Base-by-base conservation (phyloP, 2,113 vertebrate species). In the Bos taurus region DNA sequence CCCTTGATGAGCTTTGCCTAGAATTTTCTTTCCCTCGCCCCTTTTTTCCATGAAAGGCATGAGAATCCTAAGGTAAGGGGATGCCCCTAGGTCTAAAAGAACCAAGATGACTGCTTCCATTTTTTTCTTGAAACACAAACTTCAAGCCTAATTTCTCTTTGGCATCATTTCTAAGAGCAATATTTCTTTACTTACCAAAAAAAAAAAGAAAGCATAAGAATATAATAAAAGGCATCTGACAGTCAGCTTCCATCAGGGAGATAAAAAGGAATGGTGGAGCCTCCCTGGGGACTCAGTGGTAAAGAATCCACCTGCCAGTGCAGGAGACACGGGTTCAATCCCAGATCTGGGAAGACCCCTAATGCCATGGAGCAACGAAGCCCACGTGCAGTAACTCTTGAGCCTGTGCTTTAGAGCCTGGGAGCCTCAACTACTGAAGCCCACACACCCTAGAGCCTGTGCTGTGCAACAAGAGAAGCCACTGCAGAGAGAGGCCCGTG, bases 361-460 rank as follows among this genome's bases (percentile, higher is more conserved):
- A 25, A 13, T 26, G 11, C 71, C 36, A 15, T 2, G 6, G 6
- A 14, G 23, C 36, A 26, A 43, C 0, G 6, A 14, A 77, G 40
- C 23, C 71, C 71, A 43, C 2, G 2, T 23, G 67, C n/a, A 23
- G n/a, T 0, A 10, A 23, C n/a, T 40, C 11, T 21, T 71, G 19
- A 71, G n/a, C 19, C 67, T 36, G 64, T 2, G 64, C 64, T 67
- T 5, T 36, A 71, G n/a, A 71, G n/a, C 67, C 67, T 71, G 67
- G n/a, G 12, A 43, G 36, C 36, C 23, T 23, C 71, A 1, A 3
- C 71, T 43, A 1, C 23, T 43, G 71, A 43, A 43, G 21, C 12
- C 36, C 71, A 26, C 3, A 13, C 0, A 0, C 23, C 71, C 6
- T 2, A 4, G 36, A 25, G 40, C 71, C 21, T 26, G 40, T 14